Evolutionary conservation across 2,113 vertebrate genomes (phyloP).

Genomic region (Camelus bactrianus): DNA sequence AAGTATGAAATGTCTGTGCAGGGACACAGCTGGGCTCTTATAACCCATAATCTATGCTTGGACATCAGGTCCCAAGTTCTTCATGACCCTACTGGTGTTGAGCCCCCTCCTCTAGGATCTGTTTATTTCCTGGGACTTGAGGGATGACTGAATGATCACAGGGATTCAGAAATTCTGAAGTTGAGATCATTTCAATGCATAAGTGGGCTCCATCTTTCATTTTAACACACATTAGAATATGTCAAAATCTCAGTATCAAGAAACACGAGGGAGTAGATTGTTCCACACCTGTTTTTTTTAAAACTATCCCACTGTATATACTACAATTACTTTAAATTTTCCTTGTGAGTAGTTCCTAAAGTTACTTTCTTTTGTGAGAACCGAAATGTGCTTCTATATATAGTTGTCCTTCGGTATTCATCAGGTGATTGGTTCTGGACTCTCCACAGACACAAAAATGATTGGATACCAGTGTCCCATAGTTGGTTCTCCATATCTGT

Average conservation of each 20-base stretch:
- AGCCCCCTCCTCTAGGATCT: neutral
- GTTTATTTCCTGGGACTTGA: neutral
- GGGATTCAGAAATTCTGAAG: neutral
- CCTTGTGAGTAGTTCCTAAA: neutral
- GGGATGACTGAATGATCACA: neutral
- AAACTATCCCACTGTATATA: neutral
- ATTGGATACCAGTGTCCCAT: neutral
- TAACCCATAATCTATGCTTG: neutral
- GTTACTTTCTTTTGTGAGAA: neutral
- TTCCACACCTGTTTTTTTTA: neutral
- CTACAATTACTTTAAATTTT: neutral
- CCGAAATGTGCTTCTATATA: neutral
- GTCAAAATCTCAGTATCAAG: neutral
- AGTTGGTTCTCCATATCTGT: neutral
- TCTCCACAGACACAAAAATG: neutral
- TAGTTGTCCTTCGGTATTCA: neutral
- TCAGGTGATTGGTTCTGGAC: neutral
- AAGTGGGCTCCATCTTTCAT: neutral
- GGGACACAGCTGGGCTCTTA: neutral
- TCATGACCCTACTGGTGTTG: neutral
- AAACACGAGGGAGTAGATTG: neutral
- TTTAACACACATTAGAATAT: neutral
- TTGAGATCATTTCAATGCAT: neutral
- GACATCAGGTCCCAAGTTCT: neutral
- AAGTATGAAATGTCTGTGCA: neutral